Conservation (phyloP, 2,888 invertebrate species). For the Aphidius colemani region DNA sequence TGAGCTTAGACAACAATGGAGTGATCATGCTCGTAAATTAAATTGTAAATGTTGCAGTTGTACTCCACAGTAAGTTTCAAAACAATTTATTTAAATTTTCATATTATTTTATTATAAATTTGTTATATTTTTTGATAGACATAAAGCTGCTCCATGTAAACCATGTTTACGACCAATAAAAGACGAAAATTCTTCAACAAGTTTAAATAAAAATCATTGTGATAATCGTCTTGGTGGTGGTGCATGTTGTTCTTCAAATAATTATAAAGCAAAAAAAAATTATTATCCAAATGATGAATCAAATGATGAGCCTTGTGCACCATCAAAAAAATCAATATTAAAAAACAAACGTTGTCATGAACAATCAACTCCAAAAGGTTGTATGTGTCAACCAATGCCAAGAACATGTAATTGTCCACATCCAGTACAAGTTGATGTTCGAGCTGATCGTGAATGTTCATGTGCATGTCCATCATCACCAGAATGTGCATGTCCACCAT, state of each 20-base stretch:
- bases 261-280: background rate
- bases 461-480: constrained; percentile 45
- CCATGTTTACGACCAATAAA: constrained; percentile 35
- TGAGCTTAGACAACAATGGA: constrained; percentile 52
- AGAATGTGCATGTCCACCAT: constrained; percentile 47
- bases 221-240: constrained; percentile 36
- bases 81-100: background rate
- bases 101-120: background rate
- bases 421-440: constrained; percentile 43
- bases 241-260: constrained; percentile 27
- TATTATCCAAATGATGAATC: constrained; percentile 3
- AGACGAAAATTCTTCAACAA: constrained; percentile 8
- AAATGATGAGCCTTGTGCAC: constrained; percentile 33
- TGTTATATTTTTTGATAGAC: constrained; percentile 35
- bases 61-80: constrained; percentile 38
- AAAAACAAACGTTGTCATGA: constrained; percentile 41
- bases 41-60: constrained; percentile 49
- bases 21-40: constrained; percentile 46
- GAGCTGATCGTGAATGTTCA: constrained; percentile 40
- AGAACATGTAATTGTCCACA: constrained; percentile 47
- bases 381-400: constrained; percentile 44
- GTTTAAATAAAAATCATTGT: constrained; percentile 30
- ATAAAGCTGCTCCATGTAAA: constrained; percentile 39
- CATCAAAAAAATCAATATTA: constrained; percentile 33
- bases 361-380: constrained; percentile 33